phyloP scores from a whole-genome alignment of 1,140 invertebrate species.

The Limonius californicus region DNA sequence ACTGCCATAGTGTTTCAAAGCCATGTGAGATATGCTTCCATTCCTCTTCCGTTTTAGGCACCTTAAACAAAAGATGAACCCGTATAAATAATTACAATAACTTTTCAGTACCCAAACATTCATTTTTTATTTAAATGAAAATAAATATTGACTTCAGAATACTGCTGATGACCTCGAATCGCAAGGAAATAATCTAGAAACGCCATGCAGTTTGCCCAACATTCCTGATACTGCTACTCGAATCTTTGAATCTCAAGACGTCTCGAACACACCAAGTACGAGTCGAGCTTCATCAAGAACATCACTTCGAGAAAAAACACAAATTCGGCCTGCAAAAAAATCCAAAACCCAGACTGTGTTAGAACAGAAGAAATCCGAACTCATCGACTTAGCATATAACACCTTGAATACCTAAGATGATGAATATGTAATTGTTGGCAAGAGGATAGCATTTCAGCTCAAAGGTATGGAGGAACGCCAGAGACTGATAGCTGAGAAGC shows the following conservation, averaged over 20 bases:
- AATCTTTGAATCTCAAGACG: too few relatives aligned
- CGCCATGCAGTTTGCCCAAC: background rate
- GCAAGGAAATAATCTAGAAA: background rate
- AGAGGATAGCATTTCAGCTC: background rate
- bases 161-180: too few relatives aligned
- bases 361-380: background rate
- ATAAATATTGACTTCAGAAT: too few relatives aligned
- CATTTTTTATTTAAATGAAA: background rate
- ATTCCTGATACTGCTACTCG: too few relatives aligned
- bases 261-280: background rate
- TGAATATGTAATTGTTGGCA: background rate
- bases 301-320: too few relatives aligned
- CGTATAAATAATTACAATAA: background rate
- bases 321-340: too few relatives aligned
- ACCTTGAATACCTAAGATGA: background rate
- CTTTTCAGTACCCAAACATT: background rate
- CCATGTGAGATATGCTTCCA: background rate
- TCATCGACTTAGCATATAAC: background rate
- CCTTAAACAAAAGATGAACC: background rate
- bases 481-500: background rate
- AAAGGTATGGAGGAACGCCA: background rate
- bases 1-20: slow-evolving; percentile 20
- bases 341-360: too few relatives aligned
- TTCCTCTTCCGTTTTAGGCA: background rate
- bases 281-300: background rate